A percentile compares a stretch with the other conserved stretches of the same genome.
Conservation (phyloP, 2,888 invertebrate species). For the Nomada goodeniana region DNA sequence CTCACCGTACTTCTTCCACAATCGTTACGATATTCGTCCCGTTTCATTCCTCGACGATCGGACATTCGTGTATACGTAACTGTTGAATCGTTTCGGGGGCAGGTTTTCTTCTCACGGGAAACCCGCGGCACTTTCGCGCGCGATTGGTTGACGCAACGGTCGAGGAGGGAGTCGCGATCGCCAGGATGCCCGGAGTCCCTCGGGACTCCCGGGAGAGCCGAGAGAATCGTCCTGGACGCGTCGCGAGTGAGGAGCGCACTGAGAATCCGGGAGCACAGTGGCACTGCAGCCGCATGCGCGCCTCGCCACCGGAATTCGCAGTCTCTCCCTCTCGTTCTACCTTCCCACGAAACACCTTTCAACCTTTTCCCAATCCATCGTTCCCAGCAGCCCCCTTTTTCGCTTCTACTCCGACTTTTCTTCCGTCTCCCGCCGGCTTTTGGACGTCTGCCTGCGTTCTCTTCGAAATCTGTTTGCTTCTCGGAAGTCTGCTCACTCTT, state of each 20-base stretch:
- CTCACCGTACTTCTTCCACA: too few species aligned
- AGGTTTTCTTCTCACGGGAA: background rate
- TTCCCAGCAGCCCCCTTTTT: background rate
- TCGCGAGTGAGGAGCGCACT: conserved; percentile 80
- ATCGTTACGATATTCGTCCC: background rate
- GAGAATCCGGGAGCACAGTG: conserved; percentile 79
- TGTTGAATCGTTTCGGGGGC: background rate
- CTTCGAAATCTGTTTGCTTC: too few species aligned
- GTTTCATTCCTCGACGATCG: background rate
- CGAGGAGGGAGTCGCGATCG: conserved; percentile 47
- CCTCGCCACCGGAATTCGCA: conserved; percentile 43
- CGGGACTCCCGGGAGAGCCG: conserved; percentile 55
- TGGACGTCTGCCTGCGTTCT: too few species aligned
- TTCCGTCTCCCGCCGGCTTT: background rate
- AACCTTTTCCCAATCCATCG: background rate
- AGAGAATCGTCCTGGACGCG: conserved; percentile 72
- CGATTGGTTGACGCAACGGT: conserved; percentile 6
- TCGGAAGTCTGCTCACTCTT: too few species aligned
- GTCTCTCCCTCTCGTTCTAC: conserved; percentile 4
- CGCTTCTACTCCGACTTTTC: background rate
- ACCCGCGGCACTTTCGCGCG: conserved; percentile 21
- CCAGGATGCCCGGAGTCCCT: conserved; percentile 50
- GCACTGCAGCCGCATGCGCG: conserved; percentile 77
- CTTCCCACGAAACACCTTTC: conserved; percentile 1
- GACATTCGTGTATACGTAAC: background rate